A percentile compares a stretch with the other conserved stretches of the same genome.
Conservation (phyloP, 2,797 vertebrate genomes). For the Antrozous pallidus region DNA sequence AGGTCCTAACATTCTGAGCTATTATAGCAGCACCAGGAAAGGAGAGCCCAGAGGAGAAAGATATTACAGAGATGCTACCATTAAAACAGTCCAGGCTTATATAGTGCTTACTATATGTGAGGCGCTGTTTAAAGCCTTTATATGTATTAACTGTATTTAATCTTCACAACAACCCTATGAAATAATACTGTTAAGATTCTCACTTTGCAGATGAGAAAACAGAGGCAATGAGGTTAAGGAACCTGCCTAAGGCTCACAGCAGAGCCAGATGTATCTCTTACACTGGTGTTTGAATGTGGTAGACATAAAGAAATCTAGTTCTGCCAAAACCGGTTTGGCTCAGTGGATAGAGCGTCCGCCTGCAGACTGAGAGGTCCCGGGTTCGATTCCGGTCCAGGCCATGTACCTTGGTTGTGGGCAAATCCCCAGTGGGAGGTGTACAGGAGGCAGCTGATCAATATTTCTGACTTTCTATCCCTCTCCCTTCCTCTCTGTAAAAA, state of each 20-base stretch:
- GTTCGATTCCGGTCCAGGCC: no score
- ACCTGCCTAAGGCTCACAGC: background rate
- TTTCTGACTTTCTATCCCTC: no score
- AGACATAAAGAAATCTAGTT: background rate
- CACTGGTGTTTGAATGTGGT: background rate
- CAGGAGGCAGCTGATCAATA: no score
- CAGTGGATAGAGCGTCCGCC: no score
- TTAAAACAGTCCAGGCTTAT: background rate
- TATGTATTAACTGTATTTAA: background rate
- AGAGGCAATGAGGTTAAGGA: background rate
- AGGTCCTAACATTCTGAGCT: background rate
- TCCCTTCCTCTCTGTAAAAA: no score
- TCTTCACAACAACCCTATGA: background rate
- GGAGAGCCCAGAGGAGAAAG: background rate
- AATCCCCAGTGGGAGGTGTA: no score
- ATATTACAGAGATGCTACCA: no score
- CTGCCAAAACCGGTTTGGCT: no score
- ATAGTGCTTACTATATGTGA: fast-evolving
- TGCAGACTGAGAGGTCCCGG: no score
- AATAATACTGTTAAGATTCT: background rate
- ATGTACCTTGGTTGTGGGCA: no score
- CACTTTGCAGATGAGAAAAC: background rate
- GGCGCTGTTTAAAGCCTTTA: background rate
- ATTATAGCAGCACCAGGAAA: background rate
- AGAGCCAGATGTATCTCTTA: background rate